These are phyloP conservation scores for Mohoua ochrocephala DNA, from an alignment of 2,113 vertebrate genomes.

Conservation along the genomic window DNA sequence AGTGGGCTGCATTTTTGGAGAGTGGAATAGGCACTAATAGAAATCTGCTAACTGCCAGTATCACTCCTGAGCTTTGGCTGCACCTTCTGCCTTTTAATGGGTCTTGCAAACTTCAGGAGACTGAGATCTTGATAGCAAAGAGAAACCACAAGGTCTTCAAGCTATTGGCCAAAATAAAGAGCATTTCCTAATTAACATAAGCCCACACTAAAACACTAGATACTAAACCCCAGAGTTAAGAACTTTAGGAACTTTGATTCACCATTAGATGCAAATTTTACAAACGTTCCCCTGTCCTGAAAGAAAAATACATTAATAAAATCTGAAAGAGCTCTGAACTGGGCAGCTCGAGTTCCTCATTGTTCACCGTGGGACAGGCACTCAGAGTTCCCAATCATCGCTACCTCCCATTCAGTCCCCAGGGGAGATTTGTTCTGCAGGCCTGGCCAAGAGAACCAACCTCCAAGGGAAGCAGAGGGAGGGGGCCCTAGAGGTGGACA, in stretches of 20 bases:
- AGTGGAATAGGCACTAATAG: background rate
- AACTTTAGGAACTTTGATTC: background rate
- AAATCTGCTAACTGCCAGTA: background rate
- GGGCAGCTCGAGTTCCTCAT: conserved; percentile 18
- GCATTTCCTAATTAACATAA: background rate
- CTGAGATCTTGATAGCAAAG: background rate
- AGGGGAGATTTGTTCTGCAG: background rate
- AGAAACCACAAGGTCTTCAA: background rate
- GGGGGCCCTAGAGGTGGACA: background rate
- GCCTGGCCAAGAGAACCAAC: background rate
- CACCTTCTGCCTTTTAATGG: background rate
- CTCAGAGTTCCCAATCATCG: background rate
- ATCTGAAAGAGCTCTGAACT: conserved; percentile 5
- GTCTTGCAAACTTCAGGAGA: background rate
- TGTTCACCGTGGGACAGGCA: background rate
- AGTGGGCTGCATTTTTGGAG: background rate
- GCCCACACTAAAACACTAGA: background rate
- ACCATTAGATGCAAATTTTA: background rate
- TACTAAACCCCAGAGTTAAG: background rate
- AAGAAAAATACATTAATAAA: background rate
- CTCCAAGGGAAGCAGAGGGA: background rate
- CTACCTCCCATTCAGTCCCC: background rate
- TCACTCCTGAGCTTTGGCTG: conserved; percentile 15
- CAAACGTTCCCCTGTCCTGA: background rate
- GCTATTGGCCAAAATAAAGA: background rate